Percentiles rank a stretch among this genome's conserved stretches.
Conservation (phyloP, 1,140 invertebrate species). For the Drosophila carrolli region DNA sequence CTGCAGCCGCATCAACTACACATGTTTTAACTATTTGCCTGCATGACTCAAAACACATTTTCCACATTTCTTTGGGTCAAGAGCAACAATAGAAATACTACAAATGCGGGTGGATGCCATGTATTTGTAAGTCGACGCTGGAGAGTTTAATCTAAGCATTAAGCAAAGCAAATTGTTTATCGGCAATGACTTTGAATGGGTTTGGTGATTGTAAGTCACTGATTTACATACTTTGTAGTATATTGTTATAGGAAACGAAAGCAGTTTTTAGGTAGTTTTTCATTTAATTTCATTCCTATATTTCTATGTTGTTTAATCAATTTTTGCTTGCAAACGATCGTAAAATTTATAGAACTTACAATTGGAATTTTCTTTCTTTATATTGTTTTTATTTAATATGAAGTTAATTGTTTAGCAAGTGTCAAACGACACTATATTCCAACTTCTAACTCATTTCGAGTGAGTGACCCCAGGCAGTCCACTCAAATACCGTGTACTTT, state of each 20-base stretch:
- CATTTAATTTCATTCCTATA: too few relatives aligned
- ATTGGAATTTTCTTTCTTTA: too few relatives aligned
- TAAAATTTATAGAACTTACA: neutral
- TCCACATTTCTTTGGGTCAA: conserved; percentile 73
- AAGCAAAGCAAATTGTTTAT: conserved; percentile 3
- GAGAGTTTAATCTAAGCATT: neutral
- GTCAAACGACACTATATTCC: neutral
- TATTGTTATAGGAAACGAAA: neutral
- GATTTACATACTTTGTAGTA: neutral
- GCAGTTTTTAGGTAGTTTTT: too few relatives aligned
- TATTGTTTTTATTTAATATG: too few relatives aligned
- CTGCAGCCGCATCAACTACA: conserved; percentile 12
- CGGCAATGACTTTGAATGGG: neutral
- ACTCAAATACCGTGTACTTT: conserved; percentile 57
- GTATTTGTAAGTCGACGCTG: conserved; percentile 10
- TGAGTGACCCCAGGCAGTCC: conserved; percentile 13
- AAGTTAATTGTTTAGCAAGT: too few relatives aligned
- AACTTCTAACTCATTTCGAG: conserved; percentile 20
- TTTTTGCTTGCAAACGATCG: too few relatives aligned
- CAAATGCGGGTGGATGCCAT: conserved; percentile 32
- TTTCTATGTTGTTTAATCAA: too few relatives aligned
- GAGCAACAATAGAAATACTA: conserved; percentile 55
- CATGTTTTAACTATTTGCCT: neutral
- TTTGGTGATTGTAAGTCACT: neutral
- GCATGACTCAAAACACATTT: conserved; percentile 56